A percentile compares a stretch with the other conserved stretches of the same genome.
These are phyloP conservation scores for Picathartes gymnocephalus DNA, from an alignment of 2,113 vertebrate species.

Conservation along the genomic window DNA sequence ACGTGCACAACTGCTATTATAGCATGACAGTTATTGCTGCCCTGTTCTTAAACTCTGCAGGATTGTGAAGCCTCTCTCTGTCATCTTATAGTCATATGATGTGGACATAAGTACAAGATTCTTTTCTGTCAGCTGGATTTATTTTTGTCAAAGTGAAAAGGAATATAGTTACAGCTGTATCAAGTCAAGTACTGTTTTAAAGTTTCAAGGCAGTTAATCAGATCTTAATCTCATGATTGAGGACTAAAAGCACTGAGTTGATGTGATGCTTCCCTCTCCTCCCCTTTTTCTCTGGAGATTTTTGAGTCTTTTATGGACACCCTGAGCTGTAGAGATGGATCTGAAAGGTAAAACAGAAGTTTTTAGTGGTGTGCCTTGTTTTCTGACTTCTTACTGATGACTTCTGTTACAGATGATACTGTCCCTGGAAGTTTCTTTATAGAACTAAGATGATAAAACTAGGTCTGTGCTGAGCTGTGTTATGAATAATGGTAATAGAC, in stretches of 20 bases:
- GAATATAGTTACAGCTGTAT: background rate
- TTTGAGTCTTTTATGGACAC: background rate
- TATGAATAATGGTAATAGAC: background rate
- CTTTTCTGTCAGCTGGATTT: background rate
- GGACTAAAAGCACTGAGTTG: background rate
- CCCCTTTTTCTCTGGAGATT: background rate
- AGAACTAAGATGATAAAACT: background rate
- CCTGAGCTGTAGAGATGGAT: background rate
- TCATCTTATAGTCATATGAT: background rate
- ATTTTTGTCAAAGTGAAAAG: background rate
- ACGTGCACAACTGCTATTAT: background rate
- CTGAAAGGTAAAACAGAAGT: background rate
- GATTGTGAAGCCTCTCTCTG: background rate
- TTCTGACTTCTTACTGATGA: background rate
- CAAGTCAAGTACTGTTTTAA: background rate
- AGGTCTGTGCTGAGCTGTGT: background rate
- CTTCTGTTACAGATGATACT: background rate
- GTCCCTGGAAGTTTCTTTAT: background rate
- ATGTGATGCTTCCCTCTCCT: background rate
- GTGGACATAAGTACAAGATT: background rate
- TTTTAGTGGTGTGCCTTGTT: background rate
- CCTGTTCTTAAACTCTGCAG: background rate
- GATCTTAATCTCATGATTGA: background rate
- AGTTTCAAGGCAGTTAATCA: background rate
- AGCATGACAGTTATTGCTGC: background rate